Base-by-base conservation (phyloP, 2,888 invertebrate species). In the Drosophila siamana region DNA sequence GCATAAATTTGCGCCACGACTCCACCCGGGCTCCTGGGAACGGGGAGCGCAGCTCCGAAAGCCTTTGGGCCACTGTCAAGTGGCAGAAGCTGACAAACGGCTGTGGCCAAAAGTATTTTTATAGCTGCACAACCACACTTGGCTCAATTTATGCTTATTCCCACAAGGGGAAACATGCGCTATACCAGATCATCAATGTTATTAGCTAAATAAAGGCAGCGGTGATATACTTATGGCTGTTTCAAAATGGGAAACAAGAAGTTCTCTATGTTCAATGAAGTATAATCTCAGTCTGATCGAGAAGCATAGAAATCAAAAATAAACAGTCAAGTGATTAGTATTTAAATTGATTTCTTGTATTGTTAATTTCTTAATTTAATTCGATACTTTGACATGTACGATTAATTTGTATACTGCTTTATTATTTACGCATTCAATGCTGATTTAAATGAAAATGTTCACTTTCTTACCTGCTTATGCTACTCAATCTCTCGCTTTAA, bases 1-100 rank as follows among this genome's bases (percentile, higher is more conserved):
- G 74, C 74, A 74, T 74, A 74, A 78, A 78, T 74, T 74, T 52
- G 19, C n/a, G n/a, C n/a, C n/a, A n/a, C n/a, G n/a, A n/a, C n/a
- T n/a, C n/a, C n/a, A n/a, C 55, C 43, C 55, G 44, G 43, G 51
- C 74, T 43, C 68, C 7, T 44, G 78, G 69, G 69, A 60, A n/a
- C n/a, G n/a, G n/a, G n/a, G 68, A 26, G 55, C 7, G 47, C 33
- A 30, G 43, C 47, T 13, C 15, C 33, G 40, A 55, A 46, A 28
- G 38, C 63, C 78, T 78, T 52, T 52, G 52, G 74, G 63, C 69
- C 47, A 56, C 74, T 74, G 69, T 60, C 78, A 74, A 74, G 78
- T 69, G 74, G 41, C 69, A 54, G 57, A 69, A 60, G 69, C 57
- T 78, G 60, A 69, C 69, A 78, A 74, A 68, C 68, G 68, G 78